Percentiles rank a stretch among this genome's conserved stretches.
Evolutionary conservation across 2,797 vertebrate species (phyloP).

Genomic region (Balearica regulorum): DNA sequence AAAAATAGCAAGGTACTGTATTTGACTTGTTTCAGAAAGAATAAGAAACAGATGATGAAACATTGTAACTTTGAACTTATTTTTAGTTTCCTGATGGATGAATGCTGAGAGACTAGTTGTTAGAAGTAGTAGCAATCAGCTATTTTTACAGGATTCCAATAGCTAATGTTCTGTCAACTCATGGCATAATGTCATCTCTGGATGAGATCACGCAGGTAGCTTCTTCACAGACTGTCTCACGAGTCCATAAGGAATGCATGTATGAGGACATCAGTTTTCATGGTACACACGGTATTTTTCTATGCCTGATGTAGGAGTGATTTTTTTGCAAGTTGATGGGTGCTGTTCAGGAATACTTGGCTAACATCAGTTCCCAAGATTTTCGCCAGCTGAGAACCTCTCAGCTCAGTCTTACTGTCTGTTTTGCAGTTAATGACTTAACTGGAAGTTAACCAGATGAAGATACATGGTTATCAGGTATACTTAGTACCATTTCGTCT

Average conservation of each 20-base stretch:
- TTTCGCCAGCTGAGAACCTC: neutral
- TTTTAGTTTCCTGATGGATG: conserved; percentile 25
- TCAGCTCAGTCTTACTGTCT: neutral
- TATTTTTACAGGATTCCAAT: conserved; percentile 11
- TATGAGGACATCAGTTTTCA: neutral
- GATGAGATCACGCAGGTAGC: neutral
- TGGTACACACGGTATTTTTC: neutral
- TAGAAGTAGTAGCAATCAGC: neutral
- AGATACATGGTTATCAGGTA: neutral
- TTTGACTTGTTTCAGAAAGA: conserved; percentile 43
- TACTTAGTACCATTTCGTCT: neutral
- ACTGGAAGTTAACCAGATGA: neutral
- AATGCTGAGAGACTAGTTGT: neutral
- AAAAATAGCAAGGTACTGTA: conserved; percentile 44
- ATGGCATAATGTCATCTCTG: neutral
- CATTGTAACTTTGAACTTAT: conserved; percentile 21
- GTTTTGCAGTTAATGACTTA: neutral
- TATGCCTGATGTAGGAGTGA: neutral
- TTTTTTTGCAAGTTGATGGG: neutral
- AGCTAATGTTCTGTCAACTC: neutral
- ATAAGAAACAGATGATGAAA: conserved; percentile 31
- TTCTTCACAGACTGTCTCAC: neutral
- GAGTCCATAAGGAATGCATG: neutral
- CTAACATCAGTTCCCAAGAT: neutral
- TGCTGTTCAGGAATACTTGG: neutral